Conservation (phyloP, 2,888 invertebrate species). For the Monopis laevigella region DNA sequence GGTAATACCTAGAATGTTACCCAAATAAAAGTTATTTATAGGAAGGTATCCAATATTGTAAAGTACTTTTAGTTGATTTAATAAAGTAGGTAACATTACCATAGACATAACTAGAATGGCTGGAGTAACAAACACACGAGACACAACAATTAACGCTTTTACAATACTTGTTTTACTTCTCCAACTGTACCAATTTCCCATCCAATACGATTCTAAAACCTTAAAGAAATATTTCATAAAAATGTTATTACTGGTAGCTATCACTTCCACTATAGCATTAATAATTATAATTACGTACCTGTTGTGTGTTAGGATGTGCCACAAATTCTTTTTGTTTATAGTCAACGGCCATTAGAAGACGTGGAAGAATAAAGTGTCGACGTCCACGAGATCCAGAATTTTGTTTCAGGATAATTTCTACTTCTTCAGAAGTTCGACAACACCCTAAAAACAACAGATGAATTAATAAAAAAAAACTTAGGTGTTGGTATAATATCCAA, state of each 20-base stretch:
- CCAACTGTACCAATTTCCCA: slow-evolving; percentile 70
- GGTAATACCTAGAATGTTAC: slow-evolving; percentile 6
- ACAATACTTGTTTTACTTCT: slow-evolving; percentile 44
- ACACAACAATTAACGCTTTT: slow-evolving; percentile 36
- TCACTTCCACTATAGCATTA: not conserved
- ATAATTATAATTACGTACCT: slow-evolving; percentile 36
- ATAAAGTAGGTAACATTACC: slow-evolving; percentile 24
- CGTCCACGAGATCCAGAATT: slow-evolving; percentile 45
- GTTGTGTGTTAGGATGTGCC: slow-evolving; percentile 79
- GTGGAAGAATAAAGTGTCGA: slow-evolving; percentile 66
- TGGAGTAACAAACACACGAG: slow-evolving; percentile 35
- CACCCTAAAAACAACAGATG: slow-evolving; percentile 38
- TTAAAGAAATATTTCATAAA: too few relatives aligned
- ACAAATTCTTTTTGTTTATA: slow-evolving; percentile 78
- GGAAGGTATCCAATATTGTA: too few relatives aligned
- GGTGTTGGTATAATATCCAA: not conserved
- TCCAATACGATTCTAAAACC: slow-evolving; percentile 72
- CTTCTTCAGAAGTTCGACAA: slow-evolving; percentile 76
- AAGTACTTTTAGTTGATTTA: too few relatives aligned
- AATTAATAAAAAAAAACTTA: slow-evolving; percentile 3
- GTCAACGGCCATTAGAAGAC: slow-evolving; percentile 74
- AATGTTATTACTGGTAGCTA: not conserved
- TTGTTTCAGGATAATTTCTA: slow-evolving; percentile 71
- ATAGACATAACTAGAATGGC: slow-evolving; percentile 37
- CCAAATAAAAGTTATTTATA: too few relatives aligned